phyloP scores from a whole-genome alignment of 2,888 invertebrate species.

The Acutogordius australiensis region DNA sequence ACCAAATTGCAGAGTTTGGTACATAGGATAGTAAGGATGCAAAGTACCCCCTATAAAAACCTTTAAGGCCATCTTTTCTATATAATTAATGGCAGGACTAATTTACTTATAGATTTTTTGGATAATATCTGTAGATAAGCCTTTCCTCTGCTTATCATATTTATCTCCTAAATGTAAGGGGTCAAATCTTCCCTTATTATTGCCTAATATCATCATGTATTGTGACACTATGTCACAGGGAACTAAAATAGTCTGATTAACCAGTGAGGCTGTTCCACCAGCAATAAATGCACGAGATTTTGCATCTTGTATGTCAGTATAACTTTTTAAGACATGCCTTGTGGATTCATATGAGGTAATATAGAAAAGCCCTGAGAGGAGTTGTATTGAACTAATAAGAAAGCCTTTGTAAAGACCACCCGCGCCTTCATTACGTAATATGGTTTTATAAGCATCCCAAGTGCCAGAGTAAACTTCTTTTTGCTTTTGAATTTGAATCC shows the following conservation, averaged over 20 bases:
- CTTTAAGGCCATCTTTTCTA: constrained; percentile 41
- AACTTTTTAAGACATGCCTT: constrained; percentile 41
- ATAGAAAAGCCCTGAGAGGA: constrained; percentile 48
- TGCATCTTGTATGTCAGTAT: constrained; percentile 27
- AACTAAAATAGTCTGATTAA: constrained; percentile 73
- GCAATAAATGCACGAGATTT: constrained; percentile 48
- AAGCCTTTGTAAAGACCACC: constrained; percentile 68
- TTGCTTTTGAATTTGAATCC: constrained; percentile 55
- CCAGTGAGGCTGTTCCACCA: constrained; percentile 61
- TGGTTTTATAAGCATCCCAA: constrained; percentile 58
- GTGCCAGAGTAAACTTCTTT: constrained; percentile 46
- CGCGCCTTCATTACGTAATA: constrained; percentile 49
- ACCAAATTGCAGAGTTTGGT: constrained; percentile 89
- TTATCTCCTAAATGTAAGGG: constrained; percentile 11
- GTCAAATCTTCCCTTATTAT: neutral
- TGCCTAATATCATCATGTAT: constrained; percentile 69
- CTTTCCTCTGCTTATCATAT: neutral
- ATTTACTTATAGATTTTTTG: neutral
- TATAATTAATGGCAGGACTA: neutral
- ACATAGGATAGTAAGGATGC: constrained; percentile 72
- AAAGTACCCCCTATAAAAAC: constrained; percentile 70
- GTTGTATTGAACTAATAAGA: constrained; percentile 64
- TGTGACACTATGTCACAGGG: constrained; percentile 87
- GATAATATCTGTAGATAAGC: neutral
- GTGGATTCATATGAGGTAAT: constrained; percentile 75